phyloP scores from a whole-genome alignment of 1,140 invertebrate species.

The Leptonema lineaticorne region DNA sequence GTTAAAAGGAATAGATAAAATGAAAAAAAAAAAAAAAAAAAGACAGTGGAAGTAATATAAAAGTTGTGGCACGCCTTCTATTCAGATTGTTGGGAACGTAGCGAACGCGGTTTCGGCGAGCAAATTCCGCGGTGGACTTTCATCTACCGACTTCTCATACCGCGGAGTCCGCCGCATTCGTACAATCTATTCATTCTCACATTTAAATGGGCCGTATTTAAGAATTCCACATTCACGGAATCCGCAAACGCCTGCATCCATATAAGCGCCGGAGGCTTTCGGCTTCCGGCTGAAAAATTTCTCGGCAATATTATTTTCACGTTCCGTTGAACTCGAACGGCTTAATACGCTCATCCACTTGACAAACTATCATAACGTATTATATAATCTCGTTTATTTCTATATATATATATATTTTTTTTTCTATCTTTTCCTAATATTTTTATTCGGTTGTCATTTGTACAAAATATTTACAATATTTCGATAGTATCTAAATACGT shows the following conservation, averaged over 20 bases:
- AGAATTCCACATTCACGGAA: constrained; percentile 32
- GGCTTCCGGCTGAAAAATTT: constrained; percentile 8
- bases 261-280: constrained; percentile 2
- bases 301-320: constrained; percentile 13
- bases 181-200: constrained; percentile 35
- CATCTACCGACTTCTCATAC: too few relatives aligned
- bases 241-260: constrained; percentile 23
- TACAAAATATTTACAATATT: too few relatives aligned
- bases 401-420: too few relatives aligned
- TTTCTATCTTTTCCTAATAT: too few relatives aligned
- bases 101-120: neutral
- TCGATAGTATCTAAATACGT: too few relatives aligned
- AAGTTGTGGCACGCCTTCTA: neutral
- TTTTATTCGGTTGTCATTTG: too few relatives aligned
- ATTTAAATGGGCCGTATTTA: constrained; percentile 37
- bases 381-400: neutral
- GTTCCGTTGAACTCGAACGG: constrained; percentile 4
- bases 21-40: too few relatives aligned
- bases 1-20: too few relatives aligned
- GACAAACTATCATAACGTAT: neutral
- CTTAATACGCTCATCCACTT: neutral
- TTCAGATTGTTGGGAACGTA: neutral
- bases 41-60: neutral
- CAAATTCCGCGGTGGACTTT: constrained; percentile 7
- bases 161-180: constrained; percentile 20